Conservation (phyloP, 1,140 invertebrate genomes). For the Campoletis sonorensis region DNA sequence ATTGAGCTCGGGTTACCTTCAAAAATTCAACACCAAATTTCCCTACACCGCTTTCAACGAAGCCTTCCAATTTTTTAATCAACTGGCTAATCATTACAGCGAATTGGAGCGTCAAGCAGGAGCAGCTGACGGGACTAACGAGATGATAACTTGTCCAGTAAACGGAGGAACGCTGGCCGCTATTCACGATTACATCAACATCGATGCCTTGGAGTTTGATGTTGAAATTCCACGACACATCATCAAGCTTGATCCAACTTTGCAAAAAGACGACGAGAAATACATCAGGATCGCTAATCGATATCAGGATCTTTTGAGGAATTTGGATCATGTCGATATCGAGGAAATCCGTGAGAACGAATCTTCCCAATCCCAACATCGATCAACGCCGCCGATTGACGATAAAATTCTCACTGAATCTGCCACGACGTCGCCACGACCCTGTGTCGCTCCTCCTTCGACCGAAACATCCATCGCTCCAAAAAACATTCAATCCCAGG, state of each 20-base stretch:
- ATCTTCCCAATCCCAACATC: neutral
- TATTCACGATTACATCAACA: conserved; percentile 65
- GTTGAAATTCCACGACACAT: conserved; percentile 80
- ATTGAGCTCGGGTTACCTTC: conserved; percentile 74
- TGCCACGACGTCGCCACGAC: too few relatives aligned
- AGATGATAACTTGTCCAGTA: conserved; percentile 59
- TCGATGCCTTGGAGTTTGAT: conserved; percentile 72
- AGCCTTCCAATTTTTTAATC: conserved; percentile 64
- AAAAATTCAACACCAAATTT: conserved; percentile 77
- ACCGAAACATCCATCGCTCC: too few relatives aligned
- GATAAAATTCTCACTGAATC: too few relatives aligned
- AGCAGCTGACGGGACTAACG: conserved; percentile 44
- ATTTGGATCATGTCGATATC: conserved; percentile 56
- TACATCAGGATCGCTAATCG: conserved; percentile 75
- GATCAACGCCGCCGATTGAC: neutral
- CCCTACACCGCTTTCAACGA: conserved; percentile 75
- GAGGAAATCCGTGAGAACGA: conserved; percentile 39
- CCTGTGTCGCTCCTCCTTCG: too few relatives aligned
- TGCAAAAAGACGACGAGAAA: conserved; percentile 76
- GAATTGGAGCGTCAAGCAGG: conserved; percentile 39
- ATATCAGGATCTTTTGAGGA: conserved; percentile 71
- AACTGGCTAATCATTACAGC: conserved; percentile 62
- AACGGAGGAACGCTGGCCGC: conserved; percentile 66
- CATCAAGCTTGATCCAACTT: conserved; percentile 78
- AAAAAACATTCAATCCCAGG: too few relatives aligned